Evolutionary conservation across 2,797 vertebrate species (phyloP).

Genomic region (Lutra lutra): DNA sequence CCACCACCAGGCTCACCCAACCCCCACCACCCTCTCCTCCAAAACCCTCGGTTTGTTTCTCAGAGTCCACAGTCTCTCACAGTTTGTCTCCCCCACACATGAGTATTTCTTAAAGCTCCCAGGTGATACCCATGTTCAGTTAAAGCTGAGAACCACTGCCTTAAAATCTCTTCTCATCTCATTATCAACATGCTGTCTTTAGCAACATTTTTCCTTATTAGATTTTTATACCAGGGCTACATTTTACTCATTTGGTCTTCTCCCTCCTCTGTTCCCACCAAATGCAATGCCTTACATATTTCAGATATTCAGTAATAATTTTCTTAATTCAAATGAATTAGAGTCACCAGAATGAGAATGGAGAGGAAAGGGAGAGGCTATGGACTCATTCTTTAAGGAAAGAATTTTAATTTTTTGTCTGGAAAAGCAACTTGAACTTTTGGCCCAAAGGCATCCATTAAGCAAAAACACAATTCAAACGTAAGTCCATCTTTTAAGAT

Average conservation of each 20-base stretch:
- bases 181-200: background rate
- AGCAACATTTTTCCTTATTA: background rate
- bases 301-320: background rate
- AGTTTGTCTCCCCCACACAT: background rate
- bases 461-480: slow-evolving; percentile 13
- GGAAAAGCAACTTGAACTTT: background rate
- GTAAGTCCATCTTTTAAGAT: background rate
- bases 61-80: too few species aligned
- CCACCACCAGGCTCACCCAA: too few species aligned
- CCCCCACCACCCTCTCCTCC: too few species aligned
- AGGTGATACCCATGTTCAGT: background rate
- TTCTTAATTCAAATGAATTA: background rate
- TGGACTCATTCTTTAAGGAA: background rate
- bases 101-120: background rate
- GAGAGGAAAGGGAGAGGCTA: background rate
- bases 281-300: background rate
- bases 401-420: background rate
- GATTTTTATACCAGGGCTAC: background rate
- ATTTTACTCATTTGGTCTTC: background rate
- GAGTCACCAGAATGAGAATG: background rate
- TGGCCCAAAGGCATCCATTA: background rate
- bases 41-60: too few species aligned
- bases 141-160: background rate
- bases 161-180: background rate
- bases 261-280: background rate